Evolutionary conservation across 2,888 invertebrate species (phyloP).

Genomic region (Pheosia tremula): DNA sequence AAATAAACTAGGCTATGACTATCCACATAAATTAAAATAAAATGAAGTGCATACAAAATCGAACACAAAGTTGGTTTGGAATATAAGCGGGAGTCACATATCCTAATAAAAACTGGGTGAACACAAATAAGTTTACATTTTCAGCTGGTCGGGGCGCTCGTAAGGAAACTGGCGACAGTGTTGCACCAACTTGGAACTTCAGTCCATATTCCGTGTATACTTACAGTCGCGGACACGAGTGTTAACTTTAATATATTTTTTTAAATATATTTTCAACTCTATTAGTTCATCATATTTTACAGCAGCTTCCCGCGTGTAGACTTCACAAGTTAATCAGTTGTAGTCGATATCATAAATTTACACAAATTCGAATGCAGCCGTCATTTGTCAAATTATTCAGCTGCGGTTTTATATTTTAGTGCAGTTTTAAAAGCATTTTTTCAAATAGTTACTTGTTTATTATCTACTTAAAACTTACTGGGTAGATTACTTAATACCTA

Average conservation of each 20-base stretch:
- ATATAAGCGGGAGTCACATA: slow-evolving; percentile 21
- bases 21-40: slow-evolving; percentile 1
- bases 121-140: slow-evolving; percentile 49
- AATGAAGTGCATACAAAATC: neutral
- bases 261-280: neutral
- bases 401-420: too few species aligned
- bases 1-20: neutral
- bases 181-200: slow-evolving; percentile 45
- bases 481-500: too few species aligned
- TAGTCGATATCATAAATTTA: too few species aligned
- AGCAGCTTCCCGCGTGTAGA: too few species aligned
- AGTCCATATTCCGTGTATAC: slow-evolving; percentile 47
- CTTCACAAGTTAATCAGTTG: too few species aligned
- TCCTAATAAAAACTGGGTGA: slow-evolving; percentile 34
- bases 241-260: slow-evolving; percentile 11
- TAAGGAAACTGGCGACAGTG: slow-evolving; percentile 46
- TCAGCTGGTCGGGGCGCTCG: slow-evolving; percentile 40
- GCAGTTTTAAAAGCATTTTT: too few species aligned
- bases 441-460: too few species aligned
- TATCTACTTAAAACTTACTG: too few species aligned
- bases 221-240: slow-evolving; percentile 31
- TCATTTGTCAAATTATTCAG: too few species aligned
- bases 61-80: slow-evolving; percentile 3
- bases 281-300: neutral
- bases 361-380: too few species aligned